Evolutionary conservation across 23 tunicate species (phyloP).

Genomic region (Diplosoma virens): DNA sequence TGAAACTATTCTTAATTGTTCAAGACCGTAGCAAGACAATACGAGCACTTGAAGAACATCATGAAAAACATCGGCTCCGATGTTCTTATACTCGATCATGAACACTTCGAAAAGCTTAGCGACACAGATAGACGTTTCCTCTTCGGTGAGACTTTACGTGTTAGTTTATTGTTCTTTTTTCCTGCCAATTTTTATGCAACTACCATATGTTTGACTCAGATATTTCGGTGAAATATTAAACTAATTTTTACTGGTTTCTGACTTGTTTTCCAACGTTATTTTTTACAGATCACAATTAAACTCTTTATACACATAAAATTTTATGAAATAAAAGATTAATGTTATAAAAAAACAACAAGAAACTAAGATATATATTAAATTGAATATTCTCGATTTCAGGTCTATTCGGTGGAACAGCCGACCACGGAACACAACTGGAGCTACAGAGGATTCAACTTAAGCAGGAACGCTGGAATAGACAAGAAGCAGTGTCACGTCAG

Average conservation of each 20-base stretch:
- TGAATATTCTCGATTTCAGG: constrained; percentile 12
- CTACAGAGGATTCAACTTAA: not conserved
- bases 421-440: constrained; percentile 2
- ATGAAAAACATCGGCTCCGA: constrained; percentile 6
- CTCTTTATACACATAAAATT: not conserved
- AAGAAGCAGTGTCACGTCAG: not conserved
- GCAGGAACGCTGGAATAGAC: not conserved
- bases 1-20: no score
- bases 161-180: no score
- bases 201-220: no score
- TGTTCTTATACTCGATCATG: constrained; percentile 20
- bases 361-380: no score
- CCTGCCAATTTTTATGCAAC: no score
- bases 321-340: not conserved
- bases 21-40: not conserved
- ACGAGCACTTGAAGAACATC: constrained; percentile 7
- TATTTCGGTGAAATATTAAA: no score
- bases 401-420: not conserved
- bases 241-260: no score
- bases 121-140: constrained; percentile 3
- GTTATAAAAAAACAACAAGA: no score
- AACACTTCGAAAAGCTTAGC: constrained; percentile 1
- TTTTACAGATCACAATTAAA: no score
- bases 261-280: no score
- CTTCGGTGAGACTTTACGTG: constrained; percentile 23